Percentiles rank a stretch among this genome's conserved stretches.
These are phyloP conservation scores for Pseudopodoces humilis DNA, from an alignment of 2,113 vertebrate species.

Conservation along the genomic window DNA sequence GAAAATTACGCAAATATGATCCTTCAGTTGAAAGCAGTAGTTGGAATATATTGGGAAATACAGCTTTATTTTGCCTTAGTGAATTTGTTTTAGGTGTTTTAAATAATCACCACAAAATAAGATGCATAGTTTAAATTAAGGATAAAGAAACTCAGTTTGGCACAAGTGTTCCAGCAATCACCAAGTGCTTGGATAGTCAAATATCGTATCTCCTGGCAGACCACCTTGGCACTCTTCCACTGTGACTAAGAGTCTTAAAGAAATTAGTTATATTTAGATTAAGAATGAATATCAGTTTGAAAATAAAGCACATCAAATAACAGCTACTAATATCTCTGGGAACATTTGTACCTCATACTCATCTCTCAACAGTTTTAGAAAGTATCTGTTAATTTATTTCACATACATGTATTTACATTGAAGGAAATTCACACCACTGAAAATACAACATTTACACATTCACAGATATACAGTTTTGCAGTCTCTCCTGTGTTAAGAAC, in stretches of 20 bases:
- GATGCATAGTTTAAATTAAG: neutral
- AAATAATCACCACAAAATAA: neutral
- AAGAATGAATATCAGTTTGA: neutral
- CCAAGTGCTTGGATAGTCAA: neutral
- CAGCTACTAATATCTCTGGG: neutral
- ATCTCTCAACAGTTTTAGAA: neutral
- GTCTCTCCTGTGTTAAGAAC: neutral
- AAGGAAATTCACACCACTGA: constrained; percentile 20
- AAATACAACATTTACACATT: constrained; percentile 67
- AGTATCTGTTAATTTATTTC: constrained; percentile 38
- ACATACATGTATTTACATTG: constrained; percentile 46
- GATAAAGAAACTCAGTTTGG: neutral
- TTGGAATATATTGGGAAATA: neutral
- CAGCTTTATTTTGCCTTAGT: neutral
- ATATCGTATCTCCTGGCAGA: neutral
- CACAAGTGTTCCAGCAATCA: neutral
- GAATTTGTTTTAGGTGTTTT: neutral
- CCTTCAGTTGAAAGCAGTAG: neutral
- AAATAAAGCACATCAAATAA: neutral
- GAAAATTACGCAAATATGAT: neutral
- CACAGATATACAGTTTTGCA: constrained; percentile 40
- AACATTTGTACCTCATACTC: neutral
- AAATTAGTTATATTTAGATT: neutral
- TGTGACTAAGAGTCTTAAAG: neutral
- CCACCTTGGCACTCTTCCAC: neutral